Conservation (phyloP, 1,140 invertebrate species). For the Paralvinella palmiformis region DNA sequence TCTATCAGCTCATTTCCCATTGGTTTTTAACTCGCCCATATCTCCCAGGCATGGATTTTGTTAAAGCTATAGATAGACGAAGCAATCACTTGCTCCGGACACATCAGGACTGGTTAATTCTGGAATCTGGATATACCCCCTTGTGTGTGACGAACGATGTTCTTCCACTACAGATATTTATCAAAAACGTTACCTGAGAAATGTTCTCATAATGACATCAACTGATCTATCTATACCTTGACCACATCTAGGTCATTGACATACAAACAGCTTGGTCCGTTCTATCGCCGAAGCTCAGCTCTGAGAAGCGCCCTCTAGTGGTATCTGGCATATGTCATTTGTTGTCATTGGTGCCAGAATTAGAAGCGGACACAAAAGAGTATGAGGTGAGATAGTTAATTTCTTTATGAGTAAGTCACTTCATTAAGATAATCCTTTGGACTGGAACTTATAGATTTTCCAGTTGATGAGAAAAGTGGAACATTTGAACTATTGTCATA, state of each 20-base stretch:
- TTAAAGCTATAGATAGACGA: neutral
- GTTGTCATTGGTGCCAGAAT: slow-evolving; percentile 35
- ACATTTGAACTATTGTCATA: neutral
- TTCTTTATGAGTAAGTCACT: neutral
- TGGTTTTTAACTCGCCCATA: too few species aligned
- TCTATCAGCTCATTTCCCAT: too few species aligned
- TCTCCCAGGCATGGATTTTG: too few species aligned
- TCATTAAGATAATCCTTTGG: neutral
- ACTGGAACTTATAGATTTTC: neutral
- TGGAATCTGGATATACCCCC: neutral
- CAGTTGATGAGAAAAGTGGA: neutral
- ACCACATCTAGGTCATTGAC: slow-evolving; percentile 9
- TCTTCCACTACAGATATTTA: neutral
- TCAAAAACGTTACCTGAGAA: neutral
- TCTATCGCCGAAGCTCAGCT: slow-evolving; percentile 3
- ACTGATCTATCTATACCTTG: too few species aligned
- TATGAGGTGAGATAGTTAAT: slow-evolving; percentile 31
- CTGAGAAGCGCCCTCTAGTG: slow-evolving; percentile 30
- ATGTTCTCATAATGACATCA: neutral
- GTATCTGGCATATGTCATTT: slow-evolving; percentile 36
- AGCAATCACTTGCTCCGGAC: neutral
- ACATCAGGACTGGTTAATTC: neutral
- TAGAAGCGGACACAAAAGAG: slow-evolving; percentile 30
- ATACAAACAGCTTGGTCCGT: slow-evolving; percentile 16
- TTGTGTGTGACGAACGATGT: neutral